Evolutionary conservation across 2,888 invertebrate genomes (phyloP).

Genomic region (Tillus elongatus): DNA sequence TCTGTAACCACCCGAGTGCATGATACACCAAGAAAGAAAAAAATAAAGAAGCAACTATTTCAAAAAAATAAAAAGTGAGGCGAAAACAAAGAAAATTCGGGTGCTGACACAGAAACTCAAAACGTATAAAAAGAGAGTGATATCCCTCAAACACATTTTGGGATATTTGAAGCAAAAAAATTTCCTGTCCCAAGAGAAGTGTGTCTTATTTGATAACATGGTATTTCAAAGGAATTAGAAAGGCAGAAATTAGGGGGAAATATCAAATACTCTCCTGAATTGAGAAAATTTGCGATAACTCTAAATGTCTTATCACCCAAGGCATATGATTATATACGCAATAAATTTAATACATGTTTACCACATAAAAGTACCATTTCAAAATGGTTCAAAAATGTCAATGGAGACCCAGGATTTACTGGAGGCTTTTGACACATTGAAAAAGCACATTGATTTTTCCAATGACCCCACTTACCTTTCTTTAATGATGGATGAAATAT

Average conservation of each 20-base stretch:
- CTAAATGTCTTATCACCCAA: conserved; percentile 19
- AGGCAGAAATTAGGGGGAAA: conserved; percentile 9
- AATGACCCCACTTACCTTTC: conserved; percentile 15
- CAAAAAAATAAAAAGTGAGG: conserved; percentile 4
- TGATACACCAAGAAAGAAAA: conserved; percentile 8
- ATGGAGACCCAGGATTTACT: conserved; percentile 22
- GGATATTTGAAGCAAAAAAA: conserved; percentile 9
- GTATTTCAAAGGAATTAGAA: conserved; percentile 8
- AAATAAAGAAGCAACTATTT: conserved; percentile 3
- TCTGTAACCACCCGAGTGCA: too few species aligned
- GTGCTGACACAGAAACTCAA: conserved; percentile 10
- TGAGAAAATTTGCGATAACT: conserved; percentile 20
- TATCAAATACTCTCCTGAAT: conserved; percentile 14
- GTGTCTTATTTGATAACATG: conserved; percentile 10
- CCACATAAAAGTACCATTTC: conserved; percentile 19
- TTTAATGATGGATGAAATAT: conserved; percentile 29
- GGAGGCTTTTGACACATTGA: conserved; percentile 21
- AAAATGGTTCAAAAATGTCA: conserved; percentile 19
- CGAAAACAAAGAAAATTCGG: conserved; percentile 6
- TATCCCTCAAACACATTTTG: conserved; percentile 9
- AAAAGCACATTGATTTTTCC: conserved; percentile 10
- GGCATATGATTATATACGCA: conserved; percentile 8
- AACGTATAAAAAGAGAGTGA: conserved; percentile 10
- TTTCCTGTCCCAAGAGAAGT: conserved; percentile 7
- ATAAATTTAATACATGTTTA: conserved; percentile 13